Evolutionary conservation across 2,888 invertebrate genomes (phyloP), one percentile per base, ranked within the genome.

Genomic region (Drosophila pseudotalamancana): DNA sequence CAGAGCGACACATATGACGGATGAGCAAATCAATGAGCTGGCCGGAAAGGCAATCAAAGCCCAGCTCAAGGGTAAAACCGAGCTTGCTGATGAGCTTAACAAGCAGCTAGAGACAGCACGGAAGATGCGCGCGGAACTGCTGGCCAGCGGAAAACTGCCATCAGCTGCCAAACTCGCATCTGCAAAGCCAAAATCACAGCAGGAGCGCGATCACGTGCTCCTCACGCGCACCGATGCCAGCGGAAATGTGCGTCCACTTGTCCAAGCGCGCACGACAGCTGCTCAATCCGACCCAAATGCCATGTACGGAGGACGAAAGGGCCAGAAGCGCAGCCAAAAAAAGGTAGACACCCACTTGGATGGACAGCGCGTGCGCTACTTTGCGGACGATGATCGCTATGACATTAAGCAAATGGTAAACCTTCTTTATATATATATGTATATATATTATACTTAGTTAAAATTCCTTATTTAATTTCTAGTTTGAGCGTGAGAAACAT

Each of bases 41-140:
- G 97, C 95, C 34, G 97, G 98, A 1, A 97, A 96, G 92, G 94
- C 98, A 68, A 92, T 99, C 0, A 98, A 98, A 92, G 98, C 99
- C 11, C 98, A 99, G 93, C 94, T 99, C 79, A 94, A 97, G 93
- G 98, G 98, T 14, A 95, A 98, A 89, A 92, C 90, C 88, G 93
- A 93, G 67, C 89, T 95, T 51, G 95, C 95, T 0, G 89, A 91
- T 31, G 94, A 96, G 88, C 92, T 98, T 40, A 96, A 96, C 91
- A 88, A 91, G 3, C 95, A 97, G 90, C 91, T 98, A 37, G 95
- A 96, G 72, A 92, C 92, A 19, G 96, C 97, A 0, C 93, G 95
- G 77, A 92, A 93, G 56, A 92, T 84, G 9, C 89, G 91, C 27
- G 78, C 71, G 14, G 56, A 53, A 2, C 53, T 73, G 3, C 67